A percentile compares a stretch with the other conserved stretches of the same genome.
phyloP scores from a whole-genome alignment of 2,888 invertebrate genomes.

The Halictus ligatus region DNA sequence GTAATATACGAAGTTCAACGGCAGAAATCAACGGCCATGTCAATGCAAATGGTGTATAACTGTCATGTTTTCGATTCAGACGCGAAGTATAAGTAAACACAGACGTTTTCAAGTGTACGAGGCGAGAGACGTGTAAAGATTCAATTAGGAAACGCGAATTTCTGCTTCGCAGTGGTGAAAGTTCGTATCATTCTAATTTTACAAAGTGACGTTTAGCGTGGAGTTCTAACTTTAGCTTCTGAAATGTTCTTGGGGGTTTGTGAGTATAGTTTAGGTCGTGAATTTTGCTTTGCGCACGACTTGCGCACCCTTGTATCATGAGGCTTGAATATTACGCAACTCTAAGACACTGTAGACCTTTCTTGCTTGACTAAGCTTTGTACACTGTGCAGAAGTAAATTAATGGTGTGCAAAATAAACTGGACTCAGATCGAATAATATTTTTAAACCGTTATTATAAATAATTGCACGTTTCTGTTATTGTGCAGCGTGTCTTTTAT shows the following conservation, averaged over 20 bases:
- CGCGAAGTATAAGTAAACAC: neutral
- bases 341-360: neutral
- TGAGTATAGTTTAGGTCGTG: neutral
- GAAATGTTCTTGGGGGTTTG: constrained; percentile 1
- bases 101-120: neutral
- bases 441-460: neutral
- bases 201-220: constrained; percentile 5
- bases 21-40: neutral
- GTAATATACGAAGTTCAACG: neutral
- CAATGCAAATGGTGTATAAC: neutral
- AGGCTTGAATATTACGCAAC: neutral
- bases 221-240: neutral
- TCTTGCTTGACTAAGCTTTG: neutral
- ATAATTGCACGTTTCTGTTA: neutral
- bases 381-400: neutral
- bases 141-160: constrained; percentile 8
- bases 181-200: constrained; percentile 1
- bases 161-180: neutral
- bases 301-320: neutral
- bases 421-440: too few relatives aligned
- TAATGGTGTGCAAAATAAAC: too few relatives aligned
- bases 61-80: neutral
- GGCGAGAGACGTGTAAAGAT: neutral
- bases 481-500: neutral
- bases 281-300: neutral